Base-by-base conservation (phyloP, 2,888 invertebrate species). In the Xanthia togata region DNA sequence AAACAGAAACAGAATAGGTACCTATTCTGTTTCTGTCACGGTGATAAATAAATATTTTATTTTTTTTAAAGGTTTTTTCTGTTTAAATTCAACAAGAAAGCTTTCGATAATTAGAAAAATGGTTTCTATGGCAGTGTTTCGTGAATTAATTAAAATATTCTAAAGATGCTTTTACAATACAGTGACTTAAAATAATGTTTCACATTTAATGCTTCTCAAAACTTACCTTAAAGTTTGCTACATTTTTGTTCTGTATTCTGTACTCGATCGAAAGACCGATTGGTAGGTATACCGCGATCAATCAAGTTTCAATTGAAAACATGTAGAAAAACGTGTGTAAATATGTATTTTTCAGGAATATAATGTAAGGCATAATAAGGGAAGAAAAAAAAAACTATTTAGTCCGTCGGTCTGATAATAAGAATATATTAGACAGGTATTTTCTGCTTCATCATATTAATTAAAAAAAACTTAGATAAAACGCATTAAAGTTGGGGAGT, bases 21-120 rank as follows among this genome's bases (percentile, higher is more conserved):
- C 50, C 50, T 50, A 50, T 75, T 75, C 5, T n/a, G 38, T 53
- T 63, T 6, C 35, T 63, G 63, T 76, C 63, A 57, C 26, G 6
- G 17, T 35, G 47, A 20, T 38, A 50, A 20, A 1, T 50, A 50
- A 50, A 23, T 50, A 23, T 65, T 59, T 65, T 44, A 64, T 64
- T 76, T 31, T 26, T 8, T 6, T 53, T 23, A 77, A 67, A 60
- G 11, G 38, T 60, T 60, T 59, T 53, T 50, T 50, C 3, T 57
- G n/a, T 76, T 12, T 8, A 12, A 50, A 57, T 59, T 20, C 20
- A 41, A 59, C 20, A 41, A 59, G 31, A 50, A 67, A 20, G 23
- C n/a, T 65, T 76, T 47, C 6, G 20, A 14, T 47, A 50, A 38
- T 64, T 53, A 50, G 4, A 38, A 63, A 64, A 50, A 50, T 14